A percentile compares a stretch with the other conserved stretches of the same genome.
phyloP scores from a whole-genome alignment of 2,113 vertebrate species.

The Cavia aperea region DNA sequence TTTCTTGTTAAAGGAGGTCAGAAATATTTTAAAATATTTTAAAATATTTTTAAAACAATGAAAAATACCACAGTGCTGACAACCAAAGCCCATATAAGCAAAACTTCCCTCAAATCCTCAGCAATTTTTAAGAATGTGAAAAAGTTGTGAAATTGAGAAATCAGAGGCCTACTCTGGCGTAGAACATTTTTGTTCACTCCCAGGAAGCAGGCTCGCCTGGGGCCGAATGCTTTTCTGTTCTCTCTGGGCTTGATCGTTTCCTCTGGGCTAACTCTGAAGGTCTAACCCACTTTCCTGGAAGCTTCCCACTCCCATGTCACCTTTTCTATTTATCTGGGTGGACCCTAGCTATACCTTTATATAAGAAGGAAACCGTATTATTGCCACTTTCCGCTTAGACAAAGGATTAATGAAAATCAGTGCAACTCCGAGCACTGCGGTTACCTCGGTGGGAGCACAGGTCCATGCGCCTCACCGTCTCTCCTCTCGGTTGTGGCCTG shows the following conservation, averaged over 20 bases:
- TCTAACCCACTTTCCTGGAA: background rate
- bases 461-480: background rate
- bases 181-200: background rate
- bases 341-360: background rate
- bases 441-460: background rate
- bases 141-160: background rate
- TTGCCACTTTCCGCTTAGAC: background rate
- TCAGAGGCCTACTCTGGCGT: background rate
- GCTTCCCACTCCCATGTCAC: background rate
- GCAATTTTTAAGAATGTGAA: background rate
- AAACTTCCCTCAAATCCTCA: background rate
- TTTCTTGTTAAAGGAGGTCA: background rate
- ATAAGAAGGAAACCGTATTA: conserved; percentile 11
- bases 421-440: background rate
- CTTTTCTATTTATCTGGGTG: background rate
- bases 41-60: background rate
- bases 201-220: background rate
- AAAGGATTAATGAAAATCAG: background rate
- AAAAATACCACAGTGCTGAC: background rate
- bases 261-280: background rate
- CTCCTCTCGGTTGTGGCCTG: background rate
- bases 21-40: background rate
- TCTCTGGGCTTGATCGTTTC: background rate
- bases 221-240: background rate
- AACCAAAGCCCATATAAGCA: background rate